Conservation (phyloP, 2,888 invertebrate species). For the Capitulum mitella region DNA sequence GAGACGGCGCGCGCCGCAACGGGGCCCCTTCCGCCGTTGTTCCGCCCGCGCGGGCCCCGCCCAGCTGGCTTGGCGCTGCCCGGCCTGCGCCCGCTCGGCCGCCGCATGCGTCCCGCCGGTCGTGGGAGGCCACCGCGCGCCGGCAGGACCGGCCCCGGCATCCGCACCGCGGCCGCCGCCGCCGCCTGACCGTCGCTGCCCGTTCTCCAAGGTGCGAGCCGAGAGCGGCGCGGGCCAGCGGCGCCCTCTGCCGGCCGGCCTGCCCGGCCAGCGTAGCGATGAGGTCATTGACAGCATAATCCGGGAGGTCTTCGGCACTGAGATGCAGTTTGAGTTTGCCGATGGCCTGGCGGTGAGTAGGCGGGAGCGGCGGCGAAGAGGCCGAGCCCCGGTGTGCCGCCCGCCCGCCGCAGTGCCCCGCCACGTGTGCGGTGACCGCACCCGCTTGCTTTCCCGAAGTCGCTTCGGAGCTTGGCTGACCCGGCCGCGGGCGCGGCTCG, state of each 20-base stretch:
- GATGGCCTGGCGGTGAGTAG: slow-evolving; percentile 39
- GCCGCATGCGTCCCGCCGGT: neutral
- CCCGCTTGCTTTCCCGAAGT: slow-evolving; percentile 1
- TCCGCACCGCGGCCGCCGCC: too few species aligned
- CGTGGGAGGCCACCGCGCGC: too few species aligned
- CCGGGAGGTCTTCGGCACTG: slow-evolving; percentile 38
- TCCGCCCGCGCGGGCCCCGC: neutral
- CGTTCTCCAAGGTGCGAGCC: slow-evolving; percentile 11
- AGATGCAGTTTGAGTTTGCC: slow-evolving; percentile 39
- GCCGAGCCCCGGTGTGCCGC: neutral
- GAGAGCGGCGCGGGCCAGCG: neutral
- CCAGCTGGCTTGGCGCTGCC: neutral
- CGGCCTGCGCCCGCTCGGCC: neutral
- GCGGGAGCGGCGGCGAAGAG: neutral
- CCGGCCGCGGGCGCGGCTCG: neutral
- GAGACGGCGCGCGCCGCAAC: neutral
- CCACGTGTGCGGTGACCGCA: neutral
- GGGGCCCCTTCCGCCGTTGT: neutral
- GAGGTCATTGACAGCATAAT: slow-evolving; percentile 44
- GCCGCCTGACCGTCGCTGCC: neutral
- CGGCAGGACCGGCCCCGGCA: too few species aligned
- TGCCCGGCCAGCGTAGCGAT: slow-evolving; percentile 34
- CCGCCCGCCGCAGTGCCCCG: neutral
- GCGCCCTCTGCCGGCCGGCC: neutral
- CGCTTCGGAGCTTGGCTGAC: neutral